These are phyloP conservation scores for Leptestheria dahalacensis DNA, from an alignment of 1,140 invertebrate genomes.

Conservation along the genomic window DNA sequence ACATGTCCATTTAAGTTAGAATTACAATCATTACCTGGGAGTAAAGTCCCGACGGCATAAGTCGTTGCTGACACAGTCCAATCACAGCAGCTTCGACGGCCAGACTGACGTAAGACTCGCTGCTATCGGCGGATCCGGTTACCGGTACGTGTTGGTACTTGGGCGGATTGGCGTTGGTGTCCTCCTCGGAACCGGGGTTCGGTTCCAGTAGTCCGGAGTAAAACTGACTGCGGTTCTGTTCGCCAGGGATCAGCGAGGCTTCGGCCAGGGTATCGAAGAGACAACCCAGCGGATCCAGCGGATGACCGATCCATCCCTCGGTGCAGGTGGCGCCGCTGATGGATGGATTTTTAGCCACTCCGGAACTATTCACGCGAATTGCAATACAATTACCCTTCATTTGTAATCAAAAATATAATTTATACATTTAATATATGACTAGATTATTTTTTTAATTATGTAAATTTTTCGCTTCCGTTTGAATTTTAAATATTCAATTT, in stretches of 20 bases:
- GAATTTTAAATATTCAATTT: too few species aligned
- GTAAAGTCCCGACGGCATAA: slow-evolving; percentile 60
- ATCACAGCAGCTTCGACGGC: slow-evolving; percentile 48
- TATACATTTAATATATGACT: too few species aligned
- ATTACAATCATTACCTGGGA: slow-evolving; percentile 44
- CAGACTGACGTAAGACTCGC: slow-evolving; percentile 61
- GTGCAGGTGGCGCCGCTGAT: slow-evolving; percentile 22
- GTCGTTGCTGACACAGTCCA: slow-evolving; percentile 55
- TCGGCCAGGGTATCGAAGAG: slow-evolving; percentile 67
- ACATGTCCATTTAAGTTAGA: too few species aligned
- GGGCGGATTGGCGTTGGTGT: slow-evolving; percentile 17
- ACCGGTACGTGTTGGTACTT: slow-evolving; percentile 32
- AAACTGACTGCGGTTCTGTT: slow-evolving; percentile 20
- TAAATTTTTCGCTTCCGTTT: too few species aligned
- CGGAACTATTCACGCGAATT: too few species aligned
- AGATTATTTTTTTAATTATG: too few species aligned
- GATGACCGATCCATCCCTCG: slow-evolving; percentile 65
- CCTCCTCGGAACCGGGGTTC: slow-evolving; percentile 29
- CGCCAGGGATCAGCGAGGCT: slow-evolving; percentile 37
- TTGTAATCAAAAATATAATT: too few species aligned
- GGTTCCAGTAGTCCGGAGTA: slow-evolving; percentile 22
- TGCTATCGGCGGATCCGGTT: slow-evolving; percentile 26
- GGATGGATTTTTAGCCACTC: slow-evolving; percentile 23
- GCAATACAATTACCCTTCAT: too few species aligned
- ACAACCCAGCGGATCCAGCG: slow-evolving; percentile 61